Evolutionary conservation across 2,113 vertebrate genomes (phyloP).

Genomic region (Nothobranchius kuhntae): DNA sequence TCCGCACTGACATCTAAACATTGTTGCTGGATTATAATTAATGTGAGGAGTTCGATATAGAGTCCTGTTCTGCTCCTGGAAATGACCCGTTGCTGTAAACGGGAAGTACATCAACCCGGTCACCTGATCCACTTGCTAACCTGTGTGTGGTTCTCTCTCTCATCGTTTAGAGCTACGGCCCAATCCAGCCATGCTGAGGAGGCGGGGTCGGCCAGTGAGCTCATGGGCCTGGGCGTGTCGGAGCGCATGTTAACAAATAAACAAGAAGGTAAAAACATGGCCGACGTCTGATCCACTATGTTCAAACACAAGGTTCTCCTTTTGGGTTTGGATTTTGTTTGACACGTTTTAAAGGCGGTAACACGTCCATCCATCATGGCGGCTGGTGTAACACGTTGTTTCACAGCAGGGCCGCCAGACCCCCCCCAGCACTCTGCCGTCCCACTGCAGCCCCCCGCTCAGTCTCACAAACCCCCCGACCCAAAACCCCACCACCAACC

Average conservation of each 20-base stretch:
- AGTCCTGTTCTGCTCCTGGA: too few relatives aligned
- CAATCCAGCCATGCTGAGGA: constrained; percentile 75
- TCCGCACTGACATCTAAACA: too few relatives aligned
- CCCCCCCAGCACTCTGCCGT: constrained; percentile 75
- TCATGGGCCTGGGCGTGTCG: constrained; percentile 87
- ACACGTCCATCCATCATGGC: too few relatives aligned
- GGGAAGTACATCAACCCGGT: too few relatives aligned
- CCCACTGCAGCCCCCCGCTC: constrained; percentile 85
- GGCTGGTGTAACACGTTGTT: not conserved
- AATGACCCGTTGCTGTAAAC: too few relatives aligned
- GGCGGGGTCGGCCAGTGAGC: constrained; percentile 83
- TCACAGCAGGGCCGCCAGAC: not conserved
- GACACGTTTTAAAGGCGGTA: not conserved
- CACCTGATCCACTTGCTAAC: too few relatives aligned
- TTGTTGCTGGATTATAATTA: too few relatives aligned
- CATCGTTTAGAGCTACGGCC: constrained; percentile 55
- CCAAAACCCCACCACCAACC: constrained; percentile 1
- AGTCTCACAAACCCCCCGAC: constrained; percentile 72
- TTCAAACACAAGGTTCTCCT: not conserved
- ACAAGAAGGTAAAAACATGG: constrained; percentile 75
- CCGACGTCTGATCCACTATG: not conserved
- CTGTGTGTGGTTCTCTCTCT: not conserved
- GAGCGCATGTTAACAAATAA: constrained; percentile 84
- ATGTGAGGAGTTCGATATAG: too few relatives aligned
- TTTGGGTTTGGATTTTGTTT: not conserved